These are phyloP conservation scores for Rattus rattus DNA, from an alignment of 2,113 vertebrate genomes.

Conservation along the genomic window DNA sequence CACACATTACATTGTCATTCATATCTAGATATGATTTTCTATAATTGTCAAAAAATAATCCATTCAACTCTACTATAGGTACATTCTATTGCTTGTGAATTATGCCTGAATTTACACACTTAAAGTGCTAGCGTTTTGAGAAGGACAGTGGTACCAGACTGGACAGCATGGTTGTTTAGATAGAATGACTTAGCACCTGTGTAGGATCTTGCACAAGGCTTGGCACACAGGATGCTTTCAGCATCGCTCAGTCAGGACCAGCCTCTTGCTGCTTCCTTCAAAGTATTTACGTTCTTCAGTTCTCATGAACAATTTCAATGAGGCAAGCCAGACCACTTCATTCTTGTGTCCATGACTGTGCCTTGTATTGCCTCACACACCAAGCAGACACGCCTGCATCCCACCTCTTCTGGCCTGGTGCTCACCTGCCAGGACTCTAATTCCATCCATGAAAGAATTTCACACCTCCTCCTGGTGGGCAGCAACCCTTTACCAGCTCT, in stretches of 20 bases:
- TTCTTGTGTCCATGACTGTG: neutral
- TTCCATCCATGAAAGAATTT: constrained; percentile 50
- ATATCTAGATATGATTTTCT: neutral
- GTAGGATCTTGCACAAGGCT: neutral
- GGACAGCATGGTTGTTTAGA: neutral
- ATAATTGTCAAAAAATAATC: neutral
- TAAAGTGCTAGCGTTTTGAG: neutral
- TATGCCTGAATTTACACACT: neutral
- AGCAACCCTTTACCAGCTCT: neutral
- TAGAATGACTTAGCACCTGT: neutral
- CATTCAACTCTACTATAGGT: neutral
- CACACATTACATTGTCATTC: neutral
- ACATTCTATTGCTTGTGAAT: neutral
- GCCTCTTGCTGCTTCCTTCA: neutral
- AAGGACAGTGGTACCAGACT: neutral
- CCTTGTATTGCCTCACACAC: neutral
- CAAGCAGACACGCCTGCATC: neutral
- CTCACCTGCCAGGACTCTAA: constrained; percentile 35
- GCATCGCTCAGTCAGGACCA: neutral
- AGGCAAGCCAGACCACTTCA: neutral
- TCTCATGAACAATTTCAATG: neutral
- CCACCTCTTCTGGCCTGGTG: neutral
- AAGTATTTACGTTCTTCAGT: constrained; percentile 33
- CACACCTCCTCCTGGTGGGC: neutral
- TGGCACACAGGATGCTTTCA: neutral